phyloP scores from a whole-genome alignment of 2,113 vertebrate genomes.

The Sylvilagus bachmani region DNA sequence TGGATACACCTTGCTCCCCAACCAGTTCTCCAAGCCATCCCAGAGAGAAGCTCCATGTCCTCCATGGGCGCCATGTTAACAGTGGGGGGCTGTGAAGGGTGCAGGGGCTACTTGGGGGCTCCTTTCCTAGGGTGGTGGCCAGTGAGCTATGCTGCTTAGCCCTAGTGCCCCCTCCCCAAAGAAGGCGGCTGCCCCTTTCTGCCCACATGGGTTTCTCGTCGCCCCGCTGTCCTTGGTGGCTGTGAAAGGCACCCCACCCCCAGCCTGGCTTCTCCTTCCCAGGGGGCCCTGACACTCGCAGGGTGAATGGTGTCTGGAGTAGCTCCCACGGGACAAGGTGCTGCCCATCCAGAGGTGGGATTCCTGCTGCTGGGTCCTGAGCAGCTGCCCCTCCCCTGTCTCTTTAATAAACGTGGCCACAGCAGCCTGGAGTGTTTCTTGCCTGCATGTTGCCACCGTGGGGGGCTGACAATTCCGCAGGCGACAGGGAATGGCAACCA shows the following conservation, averaged over 20 bases:
- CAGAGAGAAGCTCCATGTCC: neutral
- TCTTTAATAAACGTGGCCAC: constrained; percentile 63
- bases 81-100: neutral
- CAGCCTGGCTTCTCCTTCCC: constrained; percentile 31
- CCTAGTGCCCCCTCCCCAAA: neutral
- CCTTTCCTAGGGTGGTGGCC: neutral
- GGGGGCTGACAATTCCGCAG: neutral
- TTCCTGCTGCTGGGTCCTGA: neutral
- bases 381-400: rapidly evolving
- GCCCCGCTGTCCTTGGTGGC: neutral
- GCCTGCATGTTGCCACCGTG: neutral
- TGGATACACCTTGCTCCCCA: no score
- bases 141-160: neutral
- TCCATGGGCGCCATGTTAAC: neutral
- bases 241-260: neutral
- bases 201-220: no score
- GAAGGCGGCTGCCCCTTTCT: neutral
- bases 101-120: no score
- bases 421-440: constrained; percentile 31
- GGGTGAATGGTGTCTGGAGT: constrained; percentile 2
- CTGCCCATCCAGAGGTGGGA: neutral
- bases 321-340: neutral
- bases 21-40: neutral
- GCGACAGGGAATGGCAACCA: neutral
- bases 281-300: constrained; percentile 29